Conservation (phyloP, 1,140 invertebrate genomes). For the Nautilus pompilius region DNA sequence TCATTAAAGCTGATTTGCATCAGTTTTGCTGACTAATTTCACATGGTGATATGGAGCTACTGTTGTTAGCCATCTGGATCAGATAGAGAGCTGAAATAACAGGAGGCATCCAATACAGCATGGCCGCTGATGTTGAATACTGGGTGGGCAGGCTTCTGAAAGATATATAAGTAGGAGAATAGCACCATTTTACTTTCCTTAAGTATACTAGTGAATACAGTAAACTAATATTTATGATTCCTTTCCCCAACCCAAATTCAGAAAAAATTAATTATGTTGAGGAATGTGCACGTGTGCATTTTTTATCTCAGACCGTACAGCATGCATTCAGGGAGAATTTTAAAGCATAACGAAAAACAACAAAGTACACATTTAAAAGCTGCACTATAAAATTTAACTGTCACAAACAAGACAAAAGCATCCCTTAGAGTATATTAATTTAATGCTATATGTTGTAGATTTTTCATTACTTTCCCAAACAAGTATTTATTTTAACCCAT, state of each 20-base stretch:
- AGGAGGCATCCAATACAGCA: slow-evolving; percentile 54
- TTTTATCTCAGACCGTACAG: neutral
- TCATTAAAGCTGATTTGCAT: no score
- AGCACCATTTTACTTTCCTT: neutral
- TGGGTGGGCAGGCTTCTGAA: slow-evolving; percentile 63
- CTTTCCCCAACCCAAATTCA: neutral
- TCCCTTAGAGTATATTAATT: neutral
- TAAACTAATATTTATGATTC: slow-evolving; percentile 1
- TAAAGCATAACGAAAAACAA: neutral
- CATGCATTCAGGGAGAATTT: neutral
- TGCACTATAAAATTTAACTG: neutral
- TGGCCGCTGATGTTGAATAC: slow-evolving; percentile 66
- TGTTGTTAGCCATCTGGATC: no score
- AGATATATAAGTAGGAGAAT: slow-evolving; percentile 19
- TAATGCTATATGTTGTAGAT: neutral
- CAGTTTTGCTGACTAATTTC: no score
- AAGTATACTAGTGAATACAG: neutral
- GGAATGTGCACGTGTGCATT: neutral
- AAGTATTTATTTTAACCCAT: neutral
- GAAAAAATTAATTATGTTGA: neutral
- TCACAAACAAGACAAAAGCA: neutral
- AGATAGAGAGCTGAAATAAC: slow-evolving; percentile 54
- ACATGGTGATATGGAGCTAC: no score
- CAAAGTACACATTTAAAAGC: neutral
- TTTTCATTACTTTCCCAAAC: neutral